Conservation (phyloP, 2,888 invertebrate species). For the Yponomeuta plumbellus region DNA sequence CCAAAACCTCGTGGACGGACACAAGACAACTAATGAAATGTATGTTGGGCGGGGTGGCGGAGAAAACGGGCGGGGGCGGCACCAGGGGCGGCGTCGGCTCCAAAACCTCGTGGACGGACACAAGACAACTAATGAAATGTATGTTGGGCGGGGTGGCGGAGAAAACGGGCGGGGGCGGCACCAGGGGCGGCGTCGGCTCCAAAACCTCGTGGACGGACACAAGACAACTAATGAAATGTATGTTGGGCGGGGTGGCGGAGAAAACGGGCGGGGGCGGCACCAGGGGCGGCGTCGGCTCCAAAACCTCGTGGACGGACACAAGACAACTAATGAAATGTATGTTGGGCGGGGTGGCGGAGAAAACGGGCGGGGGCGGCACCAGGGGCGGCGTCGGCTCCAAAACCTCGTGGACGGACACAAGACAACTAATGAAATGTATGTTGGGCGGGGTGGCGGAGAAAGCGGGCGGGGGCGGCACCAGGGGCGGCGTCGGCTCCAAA, state of each 20-base stretch:
- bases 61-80: slow-evolving; percentile 7
- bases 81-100: not conserved
- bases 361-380: slow-evolving; percentile 3
- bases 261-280: slow-evolving; percentile 5
- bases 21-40: too few relatives aligned
- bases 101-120: not conserved
- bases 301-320: not conserved
- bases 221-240: too few relatives aligned
- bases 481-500: not conserved
- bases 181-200: not conserved
- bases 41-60: slow-evolving; percentile 16
- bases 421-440: too few relatives aligned
- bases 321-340: too few relatives aligned
- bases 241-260: slow-evolving; percentile 15
- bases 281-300: not conserved
- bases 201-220: not conserved
- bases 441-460: slow-evolving; percentile 15
- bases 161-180: slow-evolving; percentile 4
- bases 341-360: slow-evolving; percentile 15
- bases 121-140: too few relatives aligned
- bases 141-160: slow-evolving; percentile 16
- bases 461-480: slow-evolving; percentile 4
- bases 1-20: not conserved
- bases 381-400: not conserved
- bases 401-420: not conserved